Conservation (phyloP, 1,140 invertebrate species). For the Drosophila ironensis region DNA sequence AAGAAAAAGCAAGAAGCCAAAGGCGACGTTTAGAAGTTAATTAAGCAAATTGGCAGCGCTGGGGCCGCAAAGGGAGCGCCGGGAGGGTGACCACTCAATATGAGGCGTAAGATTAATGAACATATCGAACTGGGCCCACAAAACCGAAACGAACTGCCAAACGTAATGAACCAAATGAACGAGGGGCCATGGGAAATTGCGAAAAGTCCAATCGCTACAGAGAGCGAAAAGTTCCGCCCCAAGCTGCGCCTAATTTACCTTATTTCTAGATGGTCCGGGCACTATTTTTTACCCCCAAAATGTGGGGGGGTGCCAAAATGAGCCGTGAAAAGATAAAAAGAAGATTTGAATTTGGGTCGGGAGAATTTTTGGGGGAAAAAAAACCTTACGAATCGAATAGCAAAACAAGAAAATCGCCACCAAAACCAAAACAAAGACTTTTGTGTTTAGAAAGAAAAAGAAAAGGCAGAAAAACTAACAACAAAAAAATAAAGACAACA, state of each 20-base stretch:
- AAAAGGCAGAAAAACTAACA: constrained; percentile 2
- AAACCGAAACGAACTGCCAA: constrained; percentile 16
- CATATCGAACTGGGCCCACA: constrained; percentile 19
- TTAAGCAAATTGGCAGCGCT: constrained; percentile 71
- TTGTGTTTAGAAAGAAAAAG: constrained; percentile 22
- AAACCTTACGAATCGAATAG: constrained; percentile 42
- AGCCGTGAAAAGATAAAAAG: not conserved
- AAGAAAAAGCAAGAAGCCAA: constrained; percentile 42
- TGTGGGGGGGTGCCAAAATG: too few species aligned
- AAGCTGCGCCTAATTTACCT: too few species aligned
- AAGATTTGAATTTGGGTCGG: not conserved
- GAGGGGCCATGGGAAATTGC: constrained; percentile 24
- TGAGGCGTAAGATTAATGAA: constrained; percentile 64
- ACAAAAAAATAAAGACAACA: not conserved
- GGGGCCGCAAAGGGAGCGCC: constrained; percentile 27
- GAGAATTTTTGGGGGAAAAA: not conserved
- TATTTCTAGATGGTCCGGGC: too few species aligned
- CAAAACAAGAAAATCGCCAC: constrained; percentile 30
- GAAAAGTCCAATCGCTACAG: not conserved
- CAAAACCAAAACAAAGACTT: constrained; percentile 21
- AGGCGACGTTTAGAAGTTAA: constrained; percentile 77
- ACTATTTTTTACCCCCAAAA: too few species aligned
- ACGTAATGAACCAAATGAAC: constrained; percentile 8
- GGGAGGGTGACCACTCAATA: constrained; percentile 32
- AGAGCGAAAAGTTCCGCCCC: not conserved